Percentiles rank a stretch among this genome's conserved stretches.
Conservation (phyloP, 2,113 vertebrate genomes). For the Rhabdornis inornatus region DNA sequence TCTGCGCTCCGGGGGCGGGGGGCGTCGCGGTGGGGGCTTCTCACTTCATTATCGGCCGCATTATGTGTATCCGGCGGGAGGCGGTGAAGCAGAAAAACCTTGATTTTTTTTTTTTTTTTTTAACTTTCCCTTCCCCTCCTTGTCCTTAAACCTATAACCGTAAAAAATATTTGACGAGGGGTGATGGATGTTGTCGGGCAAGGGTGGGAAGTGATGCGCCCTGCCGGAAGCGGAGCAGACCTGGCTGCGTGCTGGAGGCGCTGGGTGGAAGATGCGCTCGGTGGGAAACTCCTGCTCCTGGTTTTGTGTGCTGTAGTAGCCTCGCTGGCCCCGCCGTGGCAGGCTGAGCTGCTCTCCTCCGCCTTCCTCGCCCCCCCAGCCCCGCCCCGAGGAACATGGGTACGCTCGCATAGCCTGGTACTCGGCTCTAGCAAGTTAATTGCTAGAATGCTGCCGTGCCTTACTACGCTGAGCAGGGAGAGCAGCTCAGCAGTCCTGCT, state of each 20-base stretch:
- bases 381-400: conserved; percentile 24
- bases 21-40: background rate
- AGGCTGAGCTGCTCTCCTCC: background rate
- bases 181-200: background rate
- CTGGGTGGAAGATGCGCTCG: conserved; percentile 3
- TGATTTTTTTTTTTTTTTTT: no score
- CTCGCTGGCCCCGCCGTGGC: conserved; percentile 5
- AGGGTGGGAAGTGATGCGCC: background rate
- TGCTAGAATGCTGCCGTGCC: background rate
- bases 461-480: conserved; percentile 4
- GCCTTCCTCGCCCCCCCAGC: background rate
- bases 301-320: conserved; percentile 37
- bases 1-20: background rate
- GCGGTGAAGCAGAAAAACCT: background rate
- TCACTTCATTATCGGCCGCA: background rate
- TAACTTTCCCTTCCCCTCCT: rapidly evolving
- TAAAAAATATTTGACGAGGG: background rate
- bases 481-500: background rate
- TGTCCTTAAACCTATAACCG: background rate
- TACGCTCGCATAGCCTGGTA: background rate
- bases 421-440: conserved; percentile 33
- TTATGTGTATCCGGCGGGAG: background rate
- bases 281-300: conserved; percentile 19
- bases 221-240: background rate
- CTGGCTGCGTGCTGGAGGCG: background rate